Evolutionary conservation across 2,113 vertebrate species (phyloP).

Genomic region (Salvator merianae): DNA sequence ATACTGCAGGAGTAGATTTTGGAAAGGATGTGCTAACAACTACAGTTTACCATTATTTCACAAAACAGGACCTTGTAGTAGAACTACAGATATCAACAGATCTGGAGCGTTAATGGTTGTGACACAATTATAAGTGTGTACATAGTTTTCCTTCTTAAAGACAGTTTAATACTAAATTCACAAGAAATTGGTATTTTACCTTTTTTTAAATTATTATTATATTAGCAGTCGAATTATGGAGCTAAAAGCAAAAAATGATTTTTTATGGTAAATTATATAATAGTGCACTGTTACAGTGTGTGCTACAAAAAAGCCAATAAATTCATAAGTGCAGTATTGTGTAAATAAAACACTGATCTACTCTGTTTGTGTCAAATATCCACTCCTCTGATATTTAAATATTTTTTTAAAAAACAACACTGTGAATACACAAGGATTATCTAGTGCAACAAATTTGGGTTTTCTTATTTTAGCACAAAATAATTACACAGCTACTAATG

Average conservation of each 20-base stretch:
- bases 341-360: constrained; percentile 90
- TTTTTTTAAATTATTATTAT: constrained; percentile 59
- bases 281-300: constrained; percentile 87
- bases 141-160: constrained; percentile 54
- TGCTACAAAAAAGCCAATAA: constrained; percentile 89
- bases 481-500: constrained; percentile 77
- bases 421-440: constrained; percentile 88
- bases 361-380: constrained; percentile 82
- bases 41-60: background rate
- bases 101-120: background rate
- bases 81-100: background rate
- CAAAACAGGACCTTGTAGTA: background rate
- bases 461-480: constrained; percentile 79
- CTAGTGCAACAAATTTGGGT: constrained; percentile 75
- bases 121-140: constrained; percentile 38
- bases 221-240: constrained; percentile 21
- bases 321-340: constrained; percentile 91
- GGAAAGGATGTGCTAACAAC: background rate
- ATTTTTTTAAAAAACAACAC: constrained; percentile 85
- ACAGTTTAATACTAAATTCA: constrained; percentile 58
- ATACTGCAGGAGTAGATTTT: background rate
- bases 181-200: constrained; percentile 40
- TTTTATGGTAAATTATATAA: constrained; percentile 71
- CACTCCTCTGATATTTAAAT: constrained; percentile 87
- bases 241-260: constrained; percentile 57